phyloP scores from a whole-genome alignment of 2,113 vertebrate genomes.

The Cnemophilus loriae region DNA sequence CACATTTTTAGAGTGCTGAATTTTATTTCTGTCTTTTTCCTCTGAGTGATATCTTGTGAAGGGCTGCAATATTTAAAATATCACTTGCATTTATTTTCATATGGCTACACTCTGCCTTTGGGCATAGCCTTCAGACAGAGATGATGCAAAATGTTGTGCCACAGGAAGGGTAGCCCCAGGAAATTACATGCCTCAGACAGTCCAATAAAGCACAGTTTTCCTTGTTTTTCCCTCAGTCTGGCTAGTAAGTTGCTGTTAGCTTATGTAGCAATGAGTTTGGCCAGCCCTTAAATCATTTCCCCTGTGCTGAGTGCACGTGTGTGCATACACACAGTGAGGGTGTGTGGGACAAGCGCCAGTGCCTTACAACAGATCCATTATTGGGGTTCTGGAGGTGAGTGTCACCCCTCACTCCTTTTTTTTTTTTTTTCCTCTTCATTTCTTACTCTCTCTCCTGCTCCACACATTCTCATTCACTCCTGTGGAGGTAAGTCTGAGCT shows the following conservation, averaged over 20 bases:
- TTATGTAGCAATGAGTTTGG: not conserved
- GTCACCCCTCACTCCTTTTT: accelerated
- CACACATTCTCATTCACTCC: not conserved
- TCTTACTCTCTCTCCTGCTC: not conserved
- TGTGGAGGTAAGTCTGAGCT: not conserved
- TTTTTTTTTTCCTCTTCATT: accelerated
- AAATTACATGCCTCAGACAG: not conserved
- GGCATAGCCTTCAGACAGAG: not conserved
- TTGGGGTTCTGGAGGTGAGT: not conserved
- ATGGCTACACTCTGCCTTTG: not conserved
- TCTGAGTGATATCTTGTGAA: not conserved
- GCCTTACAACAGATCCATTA: not conserved
- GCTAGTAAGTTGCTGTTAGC: not conserved
- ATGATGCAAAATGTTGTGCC: not conserved
- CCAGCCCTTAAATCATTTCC: not conserved
- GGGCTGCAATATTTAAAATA: not conserved
- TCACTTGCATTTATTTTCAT: not conserved
- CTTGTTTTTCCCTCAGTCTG: not conserved
- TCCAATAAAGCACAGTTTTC: not conserved
- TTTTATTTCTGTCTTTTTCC: not conserved
- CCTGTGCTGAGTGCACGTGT: not conserved
- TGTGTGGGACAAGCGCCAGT: not conserved
- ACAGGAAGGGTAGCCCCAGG: not conserved
- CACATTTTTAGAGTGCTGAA: not conserved
- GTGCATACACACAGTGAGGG: not conserved